These are phyloP conservation scores for Crenuchus spilurus DNA, from an alignment of 2,797 vertebrate species.

Conservation along the genomic window DNA sequence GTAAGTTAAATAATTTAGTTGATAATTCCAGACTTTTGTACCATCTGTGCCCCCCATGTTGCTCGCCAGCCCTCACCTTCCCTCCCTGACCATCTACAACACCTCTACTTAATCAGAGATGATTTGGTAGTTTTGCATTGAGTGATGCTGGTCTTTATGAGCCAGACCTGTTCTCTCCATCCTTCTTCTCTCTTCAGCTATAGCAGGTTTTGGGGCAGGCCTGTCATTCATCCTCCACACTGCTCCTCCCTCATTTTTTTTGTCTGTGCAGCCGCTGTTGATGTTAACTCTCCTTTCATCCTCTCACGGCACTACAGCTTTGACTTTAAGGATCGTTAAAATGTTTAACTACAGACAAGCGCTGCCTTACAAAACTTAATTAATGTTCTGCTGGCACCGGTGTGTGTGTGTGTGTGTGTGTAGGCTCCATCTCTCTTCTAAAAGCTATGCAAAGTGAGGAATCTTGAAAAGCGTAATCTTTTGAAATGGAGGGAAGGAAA, in stretches of 20 bases:
- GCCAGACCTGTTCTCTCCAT: slow-evolving; percentile 29
- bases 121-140: no score
- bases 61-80: no score
- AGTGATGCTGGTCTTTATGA: no score
- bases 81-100: no score
- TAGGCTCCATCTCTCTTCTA: slow-evolving; percentile 10
- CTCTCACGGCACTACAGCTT: slow-evolving; percentile 49
- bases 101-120: no score
- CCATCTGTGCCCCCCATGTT: no score
- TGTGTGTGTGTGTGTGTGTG: slow-evolving; percentile 15
- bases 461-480: slow-evolving; percentile 41
- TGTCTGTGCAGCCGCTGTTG: slow-evolving; percentile 38
- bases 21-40: no score
- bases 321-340: slow-evolving; percentile 56
- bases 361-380: slow-evolving; percentile 56
- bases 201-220: slow-evolving; percentile 21
- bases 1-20: no score
- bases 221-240: slow-evolving; percentile 4
- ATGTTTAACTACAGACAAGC: slow-evolving; percentile 56
- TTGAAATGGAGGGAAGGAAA: neutral
- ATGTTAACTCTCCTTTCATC: slow-evolving; percentile 41
- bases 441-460: neutral
- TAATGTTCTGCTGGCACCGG: slow-evolving; percentile 35
- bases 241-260: neutral
- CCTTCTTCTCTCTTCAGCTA: slow-evolving; percentile 26